phyloP scores from a whole-genome alignment of 37 sponge, comb jelly and placozoan species.

The Dysidea cf. avara region DNA sequence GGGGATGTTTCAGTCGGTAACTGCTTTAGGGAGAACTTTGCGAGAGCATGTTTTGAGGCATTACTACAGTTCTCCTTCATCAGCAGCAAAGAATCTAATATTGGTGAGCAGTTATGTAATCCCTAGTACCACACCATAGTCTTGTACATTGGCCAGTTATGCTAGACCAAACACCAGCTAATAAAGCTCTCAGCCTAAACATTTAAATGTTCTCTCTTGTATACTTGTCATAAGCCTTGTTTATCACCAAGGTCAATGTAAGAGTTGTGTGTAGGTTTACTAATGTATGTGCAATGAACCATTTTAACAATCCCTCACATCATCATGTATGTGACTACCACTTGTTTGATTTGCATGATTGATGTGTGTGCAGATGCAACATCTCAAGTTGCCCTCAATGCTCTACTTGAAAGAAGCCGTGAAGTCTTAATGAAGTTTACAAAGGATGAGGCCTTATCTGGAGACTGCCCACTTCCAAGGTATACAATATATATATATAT shows the following conservation, averaged over 20 bases:
- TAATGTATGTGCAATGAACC: too few relatives aligned
- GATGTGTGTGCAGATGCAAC: conserved; percentile 16
- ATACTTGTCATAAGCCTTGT: too few relatives aligned
- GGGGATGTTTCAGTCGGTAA: neutral
- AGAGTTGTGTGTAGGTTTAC: too few relatives aligned
- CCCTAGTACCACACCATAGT: too few relatives aligned
- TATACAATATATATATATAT: neutral
- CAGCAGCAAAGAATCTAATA: conserved; percentile 21
- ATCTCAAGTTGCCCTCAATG: conserved; percentile 71
- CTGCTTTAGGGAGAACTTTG: conserved; percentile 81
- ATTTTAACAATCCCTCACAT: too few relatives aligned
- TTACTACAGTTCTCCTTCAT: conserved; percentile 85
- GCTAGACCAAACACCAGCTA: too few relatives aligned
- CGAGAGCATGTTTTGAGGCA: conserved; percentile 87
- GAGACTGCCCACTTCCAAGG: conserved; percentile 76
- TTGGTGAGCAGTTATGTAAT: conserved; percentile 14
- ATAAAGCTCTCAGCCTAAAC: too few relatives aligned
- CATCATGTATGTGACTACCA: too few relatives aligned
- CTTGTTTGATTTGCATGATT: too few relatives aligned
- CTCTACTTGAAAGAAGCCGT: conserved; percentile 71
- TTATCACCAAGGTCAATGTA: too few relatives aligned
- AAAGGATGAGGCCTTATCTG: conserved; percentile 74
- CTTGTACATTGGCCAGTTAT: too few relatives aligned
- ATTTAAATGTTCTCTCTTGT: too few relatives aligned
- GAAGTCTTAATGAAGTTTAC: conserved; percentile 68